Conservation (phyloP, 2,888 invertebrate genomes). For the Lasioglossum pauxillum region DNA sequence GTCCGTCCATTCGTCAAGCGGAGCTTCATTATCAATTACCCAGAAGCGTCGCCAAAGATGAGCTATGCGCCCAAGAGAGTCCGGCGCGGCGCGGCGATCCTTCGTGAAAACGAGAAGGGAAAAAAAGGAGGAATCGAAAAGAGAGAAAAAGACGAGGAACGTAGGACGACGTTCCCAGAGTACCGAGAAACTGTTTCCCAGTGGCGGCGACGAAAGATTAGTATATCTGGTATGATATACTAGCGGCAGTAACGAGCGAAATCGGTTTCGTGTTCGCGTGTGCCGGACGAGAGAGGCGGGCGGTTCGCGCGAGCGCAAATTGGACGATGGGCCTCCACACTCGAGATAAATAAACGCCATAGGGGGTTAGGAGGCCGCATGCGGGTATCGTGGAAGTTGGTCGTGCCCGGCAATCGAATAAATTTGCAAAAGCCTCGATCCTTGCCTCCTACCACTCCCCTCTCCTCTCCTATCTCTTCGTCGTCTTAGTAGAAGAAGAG, state of each 20-base stretch:
- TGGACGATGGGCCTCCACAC: conserved; percentile 71
- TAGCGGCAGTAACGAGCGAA: conserved; percentile 65
- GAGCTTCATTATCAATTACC: neutral
- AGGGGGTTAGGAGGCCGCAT: conserved; percentile 64
- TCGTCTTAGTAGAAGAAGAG: neutral
- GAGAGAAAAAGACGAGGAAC: neutral
- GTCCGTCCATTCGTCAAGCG: conserved; percentile 4
- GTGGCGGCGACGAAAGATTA: conserved; percentile 48
- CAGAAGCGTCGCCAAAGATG: neutral
- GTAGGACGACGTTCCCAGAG: neutral
- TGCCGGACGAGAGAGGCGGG: conserved; percentile 31
- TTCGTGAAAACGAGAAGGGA: neutral
- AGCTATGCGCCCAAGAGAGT: neutral
- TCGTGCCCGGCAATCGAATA: conserved; percentile 62
- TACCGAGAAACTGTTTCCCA: conserved; percentile 37
- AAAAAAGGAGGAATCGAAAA: neutral
- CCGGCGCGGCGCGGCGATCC: neutral
- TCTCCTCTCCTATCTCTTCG: neutral
- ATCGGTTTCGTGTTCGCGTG: conserved; percentile 60
- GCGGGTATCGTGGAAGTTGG: conserved; percentile 70
- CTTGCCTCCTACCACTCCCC: conserved; percentile 30
- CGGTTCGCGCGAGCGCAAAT: conserved; percentile 68
- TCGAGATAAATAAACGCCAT: conserved; percentile 73
- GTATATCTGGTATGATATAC: conserved; percentile 59
- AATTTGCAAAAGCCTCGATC: conserved; percentile 66